Percentiles rank a stretch among this genome's conserved stretches.
Conservation (phyloP, 1,140 invertebrate genomes). For the Onthophagus taurus region DNA sequence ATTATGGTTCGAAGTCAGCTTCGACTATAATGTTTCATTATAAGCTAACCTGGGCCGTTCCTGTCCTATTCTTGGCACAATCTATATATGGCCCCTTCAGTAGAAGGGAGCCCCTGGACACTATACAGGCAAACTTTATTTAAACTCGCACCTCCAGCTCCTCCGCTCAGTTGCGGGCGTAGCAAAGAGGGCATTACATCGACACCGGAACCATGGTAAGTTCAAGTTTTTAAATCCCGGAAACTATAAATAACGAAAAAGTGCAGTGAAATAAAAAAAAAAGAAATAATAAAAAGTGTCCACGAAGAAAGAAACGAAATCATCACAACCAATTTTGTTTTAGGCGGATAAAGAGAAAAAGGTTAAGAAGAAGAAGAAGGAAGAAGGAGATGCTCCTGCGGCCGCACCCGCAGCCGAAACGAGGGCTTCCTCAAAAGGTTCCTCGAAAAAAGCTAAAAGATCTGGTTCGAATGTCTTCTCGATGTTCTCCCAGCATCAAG, state of each 20-base stretch:
- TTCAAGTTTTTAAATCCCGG: constrained; percentile 8
- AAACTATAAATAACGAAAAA: constrained; percentile 3
- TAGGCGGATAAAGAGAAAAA: constrained; percentile 74
- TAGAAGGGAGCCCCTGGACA: constrained; percentile 15
- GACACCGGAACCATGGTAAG: constrained; percentile 31
- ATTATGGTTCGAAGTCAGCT: too few species aligned
- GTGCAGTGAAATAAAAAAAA: not conserved
- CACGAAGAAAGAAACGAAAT: not conserved
- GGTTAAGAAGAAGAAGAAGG: constrained; percentile 71
- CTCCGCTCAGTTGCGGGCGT: constrained; percentile 32
- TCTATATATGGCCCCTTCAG: constrained; percentile 31
- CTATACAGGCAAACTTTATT: constrained; percentile 30
- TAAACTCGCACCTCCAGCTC: constrained; percentile 17
- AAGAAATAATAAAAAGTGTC: not conserved
- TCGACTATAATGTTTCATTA: constrained; percentile 27
- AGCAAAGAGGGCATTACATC: constrained; percentile 22
- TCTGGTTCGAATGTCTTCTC: constrained; percentile 91
- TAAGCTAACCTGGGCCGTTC: constrained; percentile 11
- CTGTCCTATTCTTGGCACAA: constrained; percentile 30
- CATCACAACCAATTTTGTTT: constrained; percentile 16
- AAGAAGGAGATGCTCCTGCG: constrained; percentile 49
- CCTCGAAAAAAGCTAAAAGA: constrained; percentile 70
- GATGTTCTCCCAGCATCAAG: constrained; percentile 90
- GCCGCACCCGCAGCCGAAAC: constrained; percentile 47
- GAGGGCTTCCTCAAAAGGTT: constrained; percentile 48